Evolutionary conservation across 64 coral and sea anemone species (phyloP), one percentile per base, ranked within the genome.

Genomic region (Stichodactyla helianthus): DNA sequence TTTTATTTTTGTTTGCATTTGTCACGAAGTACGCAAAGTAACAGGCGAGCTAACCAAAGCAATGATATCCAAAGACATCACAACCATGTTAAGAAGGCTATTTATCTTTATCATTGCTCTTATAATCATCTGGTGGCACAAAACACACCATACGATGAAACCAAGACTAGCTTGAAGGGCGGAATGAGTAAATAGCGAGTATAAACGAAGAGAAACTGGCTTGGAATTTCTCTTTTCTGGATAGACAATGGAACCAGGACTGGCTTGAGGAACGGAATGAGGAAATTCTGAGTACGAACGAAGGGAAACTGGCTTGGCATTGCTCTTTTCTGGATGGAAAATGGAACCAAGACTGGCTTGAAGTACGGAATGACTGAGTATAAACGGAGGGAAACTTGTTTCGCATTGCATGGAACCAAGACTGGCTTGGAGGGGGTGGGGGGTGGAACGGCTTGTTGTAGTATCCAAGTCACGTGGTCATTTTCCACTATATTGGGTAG

Each of bases 61-160:
- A 44, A 86, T 99, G 8, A 88, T 99, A 31, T 89, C 88, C 60
- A 93, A 91, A 59, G 97, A 99, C n/a, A 88, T 95, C 54, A 90
- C 74, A 0, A 94, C 93, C 4, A 95, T 99, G 97, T 19, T 95
- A 28, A 79, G 97, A 53, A 89, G 97, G 71, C 85, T 99, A 10
- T 55, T 93, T 1, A 93, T 99, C 54, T 99, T 99, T 86, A 89
- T 99, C 25, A 93, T 99, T 81, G 88, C 88, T 77, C 88, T 99
- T 62, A 91, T 99, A 27, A 91, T 95, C 50, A 99, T 99, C 51
- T 99, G 97, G 97, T 99, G 97, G 97, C 97, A 99, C 64, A 99
- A 99, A 61, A 99, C 97, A 0, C 93, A 90, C 80, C 93, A 91
- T 86, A 86, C 88, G 44, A 88, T 92, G 16, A 97, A 88, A 83